phyloP scores from a whole-genome alignment of 1,140 invertebrate genomes.

The Zaprionus capensis region DNA sequence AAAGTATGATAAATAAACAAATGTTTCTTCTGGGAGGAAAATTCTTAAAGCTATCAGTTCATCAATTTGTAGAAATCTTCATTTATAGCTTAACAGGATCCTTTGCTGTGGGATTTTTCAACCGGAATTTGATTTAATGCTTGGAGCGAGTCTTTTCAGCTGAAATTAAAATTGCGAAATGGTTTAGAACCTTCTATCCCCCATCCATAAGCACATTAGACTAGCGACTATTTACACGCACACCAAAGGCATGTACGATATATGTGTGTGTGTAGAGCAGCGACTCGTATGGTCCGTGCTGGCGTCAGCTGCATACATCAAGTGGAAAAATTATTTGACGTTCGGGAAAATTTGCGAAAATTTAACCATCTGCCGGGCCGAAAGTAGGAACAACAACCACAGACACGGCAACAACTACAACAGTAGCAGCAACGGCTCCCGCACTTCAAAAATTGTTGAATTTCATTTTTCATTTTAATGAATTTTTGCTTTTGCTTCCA shows the following conservation, averaged over 20 bases:
- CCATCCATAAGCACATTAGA: neutral
- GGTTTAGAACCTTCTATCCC: constrained; percentile 6
- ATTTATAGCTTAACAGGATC: neutral
- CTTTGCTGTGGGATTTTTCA: neutral
- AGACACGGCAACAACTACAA: neutral
- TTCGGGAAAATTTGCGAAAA: constrained; percentile 53
- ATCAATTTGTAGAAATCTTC: neutral
- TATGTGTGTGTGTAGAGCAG: constrained; percentile 3
- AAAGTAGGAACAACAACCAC: neutral
- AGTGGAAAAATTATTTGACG: constrained; percentile 67
- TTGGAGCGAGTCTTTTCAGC: neutral
- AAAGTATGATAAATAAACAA: too few relatives aligned
- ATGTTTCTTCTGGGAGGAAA: neutral
- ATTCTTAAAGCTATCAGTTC: neutral
- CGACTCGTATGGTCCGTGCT: constrained; percentile 5
- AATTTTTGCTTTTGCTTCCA: constrained; percentile 66
- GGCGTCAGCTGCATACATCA: constrained; percentile 54
- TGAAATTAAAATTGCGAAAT: constrained; percentile 24
- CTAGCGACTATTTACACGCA: neutral
- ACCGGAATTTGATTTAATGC: neutral
- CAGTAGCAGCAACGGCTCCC: constrained; percentile 25
- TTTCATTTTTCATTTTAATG: constrained; percentile 84
- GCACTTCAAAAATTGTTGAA: constrained; percentile 75
- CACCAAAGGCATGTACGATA: neutral
- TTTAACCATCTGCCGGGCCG: constrained; percentile 34